These are phyloP conservation scores for Esperia sulphurella DNA, from an alignment of 2,888 invertebrate genomes.

Conservation along the genomic window DNA sequence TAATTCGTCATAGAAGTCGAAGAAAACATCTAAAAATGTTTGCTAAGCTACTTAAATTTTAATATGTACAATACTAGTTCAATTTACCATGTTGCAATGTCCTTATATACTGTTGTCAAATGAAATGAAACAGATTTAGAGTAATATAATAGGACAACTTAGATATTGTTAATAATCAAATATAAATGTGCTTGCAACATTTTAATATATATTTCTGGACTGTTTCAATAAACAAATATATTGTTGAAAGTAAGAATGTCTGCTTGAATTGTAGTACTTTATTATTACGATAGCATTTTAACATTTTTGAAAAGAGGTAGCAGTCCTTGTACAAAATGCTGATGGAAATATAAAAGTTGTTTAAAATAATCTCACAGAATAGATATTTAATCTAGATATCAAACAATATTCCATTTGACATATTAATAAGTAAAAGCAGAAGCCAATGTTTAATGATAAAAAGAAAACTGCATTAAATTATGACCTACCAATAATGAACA, in stretches of 20 bases:
- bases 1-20: too few species aligned
- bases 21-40: too few species aligned
- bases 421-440: conserved; percentile 76
- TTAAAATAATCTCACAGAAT: conserved; percentile 75
- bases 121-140: background rate
- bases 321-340: conserved; percentile 68
- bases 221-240: conserved; percentile 3
- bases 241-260: conserved; percentile 8
- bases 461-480: conserved; percentile 78
- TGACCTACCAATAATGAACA: conserved; percentile 75
- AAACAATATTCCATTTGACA: conserved; percentile 79
- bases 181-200: conserved; percentile 5
- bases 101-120: too few species aligned
- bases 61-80: too few species aligned
- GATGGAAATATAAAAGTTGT: conserved; percentile 77
- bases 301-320: conserved; percentile 47
- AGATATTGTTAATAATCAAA: background rate
- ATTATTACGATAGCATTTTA: conserved; percentile 35
- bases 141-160: background rate
- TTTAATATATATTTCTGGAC: background rate
- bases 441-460: conserved; percentile 72
- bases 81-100: too few species aligned
- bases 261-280: conserved; percentile 16
- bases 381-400: conserved; percentile 75
- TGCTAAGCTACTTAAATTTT: too few species aligned